phyloP scores from a whole-genome alignment of 1,140 invertebrate genomes.

The Lordiphosa mommai region DNA sequence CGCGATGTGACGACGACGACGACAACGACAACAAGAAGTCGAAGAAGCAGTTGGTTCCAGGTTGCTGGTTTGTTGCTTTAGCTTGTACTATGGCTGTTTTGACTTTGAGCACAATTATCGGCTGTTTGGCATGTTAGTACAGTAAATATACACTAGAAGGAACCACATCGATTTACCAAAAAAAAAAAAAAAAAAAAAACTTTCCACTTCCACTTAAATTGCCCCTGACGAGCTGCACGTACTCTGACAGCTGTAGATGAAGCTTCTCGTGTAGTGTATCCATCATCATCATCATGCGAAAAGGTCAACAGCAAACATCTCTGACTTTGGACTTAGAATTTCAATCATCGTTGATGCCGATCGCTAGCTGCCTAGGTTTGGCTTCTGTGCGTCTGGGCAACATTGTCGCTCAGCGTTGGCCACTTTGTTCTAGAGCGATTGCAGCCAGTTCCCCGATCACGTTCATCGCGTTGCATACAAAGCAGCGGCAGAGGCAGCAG shows the following conservation, averaged over 20 bases:
- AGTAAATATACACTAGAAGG: constrained; percentile 2
- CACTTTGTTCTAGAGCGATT: constrained; percentile 72
- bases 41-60: constrained; percentile 28
- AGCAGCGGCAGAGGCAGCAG: constrained; percentile 36
- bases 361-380: constrained; percentile 18
- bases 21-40: constrained; percentile 26
- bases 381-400: constrained; percentile 57
- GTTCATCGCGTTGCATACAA: constrained; percentile 72
- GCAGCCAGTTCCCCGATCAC: constrained; percentile 51
- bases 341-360: constrained; percentile 58
- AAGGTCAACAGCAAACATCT: constrained; percentile 55
- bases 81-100: constrained; percentile 14
- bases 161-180: constrained; percentile 2
- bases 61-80: constrained; percentile 16
- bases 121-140: constrained; percentile 24
- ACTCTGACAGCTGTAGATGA: constrained; percentile 59
- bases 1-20: constrained; percentile 43
- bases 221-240: constrained; percentile 68
- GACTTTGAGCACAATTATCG: constrained; percentile 25
- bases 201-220: constrained; percentile 63
- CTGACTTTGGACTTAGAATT: constrained; percentile 58
- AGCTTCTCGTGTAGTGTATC: constrained; percentile 48
- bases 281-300: constrained; percentile 72
- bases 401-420: constrained; percentile 55
- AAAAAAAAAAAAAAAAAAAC: background rate